Base-by-base conservation (phyloP, 2,113 vertebrate species). In the Noctilio leporinus region DNA sequence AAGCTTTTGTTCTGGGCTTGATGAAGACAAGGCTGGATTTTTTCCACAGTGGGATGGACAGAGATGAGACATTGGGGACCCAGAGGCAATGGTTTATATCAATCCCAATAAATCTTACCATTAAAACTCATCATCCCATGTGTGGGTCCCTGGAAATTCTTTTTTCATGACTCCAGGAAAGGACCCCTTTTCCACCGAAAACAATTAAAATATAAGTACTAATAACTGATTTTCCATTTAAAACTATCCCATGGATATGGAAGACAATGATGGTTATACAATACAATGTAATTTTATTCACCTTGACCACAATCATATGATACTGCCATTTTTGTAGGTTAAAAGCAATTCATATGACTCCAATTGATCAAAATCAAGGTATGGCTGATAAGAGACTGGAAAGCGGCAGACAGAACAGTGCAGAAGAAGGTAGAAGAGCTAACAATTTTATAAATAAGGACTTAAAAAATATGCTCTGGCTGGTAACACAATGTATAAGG, bases 381-480 rank as follows among this genome's bases (percentile, higher is more conserved):
- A 16, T 11, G 10, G 35, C 10, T 5, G 69, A 38, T 1, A 53
- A 53, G 64, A 62, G 17, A 16, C 0, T 17, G 55, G 69, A 17
- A 38, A 55, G 10, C 5, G 33, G n/a, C 16, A 51, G 5, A 20
- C 6, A 22, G 28, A 53, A 11, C 17, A 47, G 47, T 14, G 17
- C 49, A 69, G 76, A 10, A 30, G 6, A 67, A 9, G 12, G 10
- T 0, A 1, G 10, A 9, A 67, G 47, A 86, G 26, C n/a, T 15
- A 24, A 3, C 35, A 35, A 4, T 28, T 26, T 1, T 20, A 5
- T 15, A 35, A 55, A 38, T 1, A 0, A 1, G 16, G 11, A 64
- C 33, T 30, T 51, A 19, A 15, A 14, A 67, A 40, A 38, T 2
- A 30, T n/a, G n/a, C n/a, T n/a, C n/a, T n/a, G n/a, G n/a, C n/a